A percentile compares a stretch with the other conserved stretches of the same genome.
Conservation (phyloP, 2,888 invertebrate genomes). For the Hypena proboscidalis region DNA sequence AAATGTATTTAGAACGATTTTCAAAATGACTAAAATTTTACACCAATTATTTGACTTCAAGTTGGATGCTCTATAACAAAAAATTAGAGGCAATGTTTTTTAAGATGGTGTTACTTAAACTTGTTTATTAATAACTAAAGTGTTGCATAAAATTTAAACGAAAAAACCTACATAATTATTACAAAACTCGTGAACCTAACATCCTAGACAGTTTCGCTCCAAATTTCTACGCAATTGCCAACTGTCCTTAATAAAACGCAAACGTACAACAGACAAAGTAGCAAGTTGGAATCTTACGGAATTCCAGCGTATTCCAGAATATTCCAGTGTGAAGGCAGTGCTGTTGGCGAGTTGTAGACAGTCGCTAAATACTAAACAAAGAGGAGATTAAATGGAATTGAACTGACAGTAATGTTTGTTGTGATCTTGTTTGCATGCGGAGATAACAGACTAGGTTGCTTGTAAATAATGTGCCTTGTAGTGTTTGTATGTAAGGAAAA, state of each 20-base stretch:
- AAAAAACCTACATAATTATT: too few relatives aligned
- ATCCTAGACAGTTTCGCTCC: not conserved
- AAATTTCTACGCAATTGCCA: conserved; percentile 14
- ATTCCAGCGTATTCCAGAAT: conserved; percentile 25
- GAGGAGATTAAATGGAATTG: conserved; percentile 39
- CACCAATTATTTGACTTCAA: too few relatives aligned
- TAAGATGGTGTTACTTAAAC: too few relatives aligned
- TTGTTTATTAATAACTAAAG: too few relatives aligned
- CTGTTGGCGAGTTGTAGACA: conserved; percentile 29
- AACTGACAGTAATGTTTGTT: conserved; percentile 19
- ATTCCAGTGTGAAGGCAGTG: conserved; percentile 4
- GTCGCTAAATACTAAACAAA: conserved; percentile 45
- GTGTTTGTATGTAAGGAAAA: not conserved
- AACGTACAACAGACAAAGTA: conserved; percentile 32
- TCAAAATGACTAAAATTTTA: too few relatives aligned
- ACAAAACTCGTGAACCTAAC: not conserved
- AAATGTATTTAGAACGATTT: too few relatives aligned
- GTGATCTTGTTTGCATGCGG: conserved; percentile 6
- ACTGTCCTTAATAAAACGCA: conserved; percentile 23
- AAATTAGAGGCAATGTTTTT: too few relatives aligned
- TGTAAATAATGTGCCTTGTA: not conserved
- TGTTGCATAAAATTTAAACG: too few relatives aligned
- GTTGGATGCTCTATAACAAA: too few relatives aligned
- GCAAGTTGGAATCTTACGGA: conserved; percentile 36
- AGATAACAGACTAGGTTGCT: not conserved